phyloP scores from a whole-genome alignment of 37 sponge, comb jelly and placozoan species.

The Theonella swinhoei region DNA sequence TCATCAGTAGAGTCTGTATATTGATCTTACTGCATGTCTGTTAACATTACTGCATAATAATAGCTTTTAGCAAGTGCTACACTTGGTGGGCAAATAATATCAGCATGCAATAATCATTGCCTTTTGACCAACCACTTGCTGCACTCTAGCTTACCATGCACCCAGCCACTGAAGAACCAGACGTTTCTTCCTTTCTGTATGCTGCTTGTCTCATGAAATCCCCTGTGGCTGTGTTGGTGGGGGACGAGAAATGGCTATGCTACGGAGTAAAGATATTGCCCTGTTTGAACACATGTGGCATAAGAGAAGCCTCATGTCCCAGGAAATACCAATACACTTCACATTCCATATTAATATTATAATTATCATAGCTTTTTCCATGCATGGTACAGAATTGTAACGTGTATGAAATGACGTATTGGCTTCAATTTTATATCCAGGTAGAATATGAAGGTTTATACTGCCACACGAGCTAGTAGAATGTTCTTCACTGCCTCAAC shows the following conservation, averaged over 20 bases:
- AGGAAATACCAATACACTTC: too few species aligned
- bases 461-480: neutral
- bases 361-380: neutral
- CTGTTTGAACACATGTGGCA: neutral
- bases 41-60: too few species aligned
- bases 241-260: neutral
- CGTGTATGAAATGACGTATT: neutral
- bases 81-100: too few species aligned
- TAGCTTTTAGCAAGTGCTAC: too few species aligned
- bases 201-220: neutral
- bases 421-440: too few species aligned
- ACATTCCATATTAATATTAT: neutral
- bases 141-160: neutral
- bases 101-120: too few species aligned
- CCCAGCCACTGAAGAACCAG: neutral
- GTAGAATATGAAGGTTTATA: too few species aligned
- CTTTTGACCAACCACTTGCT: too few species aligned
- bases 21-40: too few species aligned
- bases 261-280: neutral
- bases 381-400: neutral
- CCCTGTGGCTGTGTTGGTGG: too few species aligned
- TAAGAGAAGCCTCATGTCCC: neutral
- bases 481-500: too few species aligned
- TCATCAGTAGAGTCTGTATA: too few species aligned
- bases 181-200: neutral